phyloP scores from a whole-genome alignment of 2,113 vertebrate species.

The Mesitornis unicolor region DNA sequence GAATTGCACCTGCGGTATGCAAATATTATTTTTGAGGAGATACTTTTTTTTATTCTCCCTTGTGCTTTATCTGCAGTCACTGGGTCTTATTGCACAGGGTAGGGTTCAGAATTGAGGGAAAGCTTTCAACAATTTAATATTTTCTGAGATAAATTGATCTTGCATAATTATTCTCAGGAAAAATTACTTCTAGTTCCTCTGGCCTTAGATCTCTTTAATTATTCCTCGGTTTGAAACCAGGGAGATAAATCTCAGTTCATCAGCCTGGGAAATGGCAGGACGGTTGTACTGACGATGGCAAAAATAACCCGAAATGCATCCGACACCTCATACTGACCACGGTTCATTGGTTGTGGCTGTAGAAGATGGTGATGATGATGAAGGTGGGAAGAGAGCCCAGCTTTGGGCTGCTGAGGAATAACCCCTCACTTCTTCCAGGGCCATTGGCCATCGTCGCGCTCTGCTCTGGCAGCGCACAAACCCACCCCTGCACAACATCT shows the following conservation, averaged over 20 bases:
- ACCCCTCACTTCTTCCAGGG: not conserved
- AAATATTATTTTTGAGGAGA: not conserved
- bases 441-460: fast-evolving
- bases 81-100: not conserved
- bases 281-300: not conserved
- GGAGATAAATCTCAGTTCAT: not conserved
- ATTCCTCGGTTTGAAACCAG: not conserved
- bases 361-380: not conserved
- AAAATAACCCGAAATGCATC: not conserved
- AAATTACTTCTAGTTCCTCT: not conserved
- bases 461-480: not conserved
- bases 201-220: not conserved
- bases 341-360: fast-evolving
- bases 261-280: not conserved
- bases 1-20: not conserved
- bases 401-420: not conserved
- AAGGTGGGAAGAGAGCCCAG: not conserved
- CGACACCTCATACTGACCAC: not conserved
- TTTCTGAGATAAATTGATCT: not conserved
- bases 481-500: not conserved
- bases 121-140: not conserved
- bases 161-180: not conserved
- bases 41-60: not conserved
- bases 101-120: not conserved
- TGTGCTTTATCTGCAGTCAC: not conserved